Evolutionary conservation across 2,113 vertebrate species (phyloP).

Genomic region (Scalopus aquaticus): DNA sequence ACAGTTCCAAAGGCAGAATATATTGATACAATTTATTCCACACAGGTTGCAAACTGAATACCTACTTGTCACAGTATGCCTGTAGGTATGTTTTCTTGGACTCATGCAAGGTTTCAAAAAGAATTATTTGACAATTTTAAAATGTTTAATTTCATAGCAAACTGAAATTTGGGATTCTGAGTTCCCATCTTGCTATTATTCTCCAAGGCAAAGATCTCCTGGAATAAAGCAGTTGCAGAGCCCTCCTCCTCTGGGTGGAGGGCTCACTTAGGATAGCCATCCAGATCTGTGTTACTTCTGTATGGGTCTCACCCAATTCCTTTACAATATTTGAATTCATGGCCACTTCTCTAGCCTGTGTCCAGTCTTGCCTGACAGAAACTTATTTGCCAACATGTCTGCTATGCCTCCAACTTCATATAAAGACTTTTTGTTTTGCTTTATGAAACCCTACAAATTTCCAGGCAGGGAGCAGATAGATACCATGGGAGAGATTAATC

Average conservation of each 20-base stretch:
- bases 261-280: background rate
- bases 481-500: background rate
- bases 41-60: background rate
- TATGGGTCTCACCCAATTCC: background rate
- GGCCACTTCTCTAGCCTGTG: background rate
- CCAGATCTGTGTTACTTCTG: background rate
- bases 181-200: background rate
- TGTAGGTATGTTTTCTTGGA: background rate
- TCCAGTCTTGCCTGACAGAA: background rate
- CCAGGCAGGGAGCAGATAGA: background rate
- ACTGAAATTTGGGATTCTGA: background rate
- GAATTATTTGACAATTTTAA: background rate
- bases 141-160: slow-evolving; percentile 25
- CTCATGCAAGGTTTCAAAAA: background rate
- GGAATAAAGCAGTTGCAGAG: background rate
- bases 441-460: background rate
- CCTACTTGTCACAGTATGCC: background rate
- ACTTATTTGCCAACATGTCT: background rate
- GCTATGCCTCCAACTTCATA: background rate
- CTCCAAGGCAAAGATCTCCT: background rate
- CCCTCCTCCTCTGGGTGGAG: background rate
- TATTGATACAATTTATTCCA: background rate
- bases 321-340: background rate
- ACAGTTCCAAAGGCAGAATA: background rate
- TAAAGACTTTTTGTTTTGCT: background rate